phyloP scores from a whole-genome alignment of 2,888 invertebrate species.

The Phania funesta region DNA sequence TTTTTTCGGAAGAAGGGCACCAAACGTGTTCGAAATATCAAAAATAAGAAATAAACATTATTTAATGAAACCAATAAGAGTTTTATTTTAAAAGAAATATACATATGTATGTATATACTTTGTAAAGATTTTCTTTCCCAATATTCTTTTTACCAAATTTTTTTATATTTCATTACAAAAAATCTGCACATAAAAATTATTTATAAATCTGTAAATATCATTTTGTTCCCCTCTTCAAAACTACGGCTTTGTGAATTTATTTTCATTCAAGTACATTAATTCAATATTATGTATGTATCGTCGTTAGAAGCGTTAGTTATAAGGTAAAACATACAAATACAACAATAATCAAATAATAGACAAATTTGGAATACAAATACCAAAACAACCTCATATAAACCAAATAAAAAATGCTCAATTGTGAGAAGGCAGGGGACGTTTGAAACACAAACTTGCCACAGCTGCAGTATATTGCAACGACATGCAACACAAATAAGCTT shows the following conservation, averaged over 20 bases:
- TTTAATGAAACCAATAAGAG: too few species aligned
- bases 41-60: too few species aligned
- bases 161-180: too few species aligned
- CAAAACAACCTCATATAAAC: conserved; percentile 33
- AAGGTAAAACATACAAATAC: conserved; percentile 3
- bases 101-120: too few species aligned
- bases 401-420: conserved; percentile 4
- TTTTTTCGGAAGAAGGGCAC: too few species aligned
- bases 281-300: conserved; percentile 1
- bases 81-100: too few species aligned
- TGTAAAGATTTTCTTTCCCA: too few species aligned
- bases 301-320: conserved; percentile 35
- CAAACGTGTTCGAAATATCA: too few species aligned
- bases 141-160: too few species aligned
- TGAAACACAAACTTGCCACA: conserved; percentile 61
- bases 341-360: conserved; percentile 10
- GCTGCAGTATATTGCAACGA: conserved; percentile 37
- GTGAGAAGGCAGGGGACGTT: conserved; percentile 30
- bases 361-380: conserved; percentile 63
- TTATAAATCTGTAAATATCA: not conserved
- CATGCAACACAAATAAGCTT: conserved; percentile 56
- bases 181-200: too few species aligned
- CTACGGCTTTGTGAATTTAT: conserved; percentile 16
- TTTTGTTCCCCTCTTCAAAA: not conserved
- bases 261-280: conserved; percentile 16